Percentiles rank a stretch among this genome's conserved stretches.
phyloP scores from a whole-genome alignment of 1,140 invertebrate genomes.

The Holcopasites calliopsidis region DNA sequence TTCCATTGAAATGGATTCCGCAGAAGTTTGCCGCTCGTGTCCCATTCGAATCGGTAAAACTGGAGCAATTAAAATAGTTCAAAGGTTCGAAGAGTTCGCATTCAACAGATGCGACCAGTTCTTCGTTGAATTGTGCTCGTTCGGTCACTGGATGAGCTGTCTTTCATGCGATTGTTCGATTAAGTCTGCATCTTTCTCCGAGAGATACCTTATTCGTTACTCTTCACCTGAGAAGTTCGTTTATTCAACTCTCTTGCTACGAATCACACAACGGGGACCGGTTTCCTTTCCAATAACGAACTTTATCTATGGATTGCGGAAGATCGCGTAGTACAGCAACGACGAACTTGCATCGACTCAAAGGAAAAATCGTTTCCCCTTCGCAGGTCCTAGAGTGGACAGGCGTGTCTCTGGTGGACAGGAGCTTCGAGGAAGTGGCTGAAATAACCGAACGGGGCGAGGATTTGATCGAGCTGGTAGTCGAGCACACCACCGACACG shows the following conservation, averaged over 20 bases:
- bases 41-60: neutral
- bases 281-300: neutral
- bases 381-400: constrained; percentile 89
- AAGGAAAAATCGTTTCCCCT: neutral
- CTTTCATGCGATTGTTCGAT: neutral
- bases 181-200: neutral
- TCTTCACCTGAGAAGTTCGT: neutral
- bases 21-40: neutral
- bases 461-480: constrained; percentile 90
- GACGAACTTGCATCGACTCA: no score
- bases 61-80: neutral
- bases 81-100: neutral
- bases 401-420: constrained; percentile 90
- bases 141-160: neutral
- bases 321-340: no score
- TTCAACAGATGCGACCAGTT: constrained; percentile 11
- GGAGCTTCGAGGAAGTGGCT: constrained; percentile 92
- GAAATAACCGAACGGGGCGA: constrained; percentile 90
- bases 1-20: neutral
- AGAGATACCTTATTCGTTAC: neutral
- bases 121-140: neutral
- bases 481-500: constrained; percentile 88
- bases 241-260: neutral
- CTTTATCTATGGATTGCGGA: no score
- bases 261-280: neutral